Base-by-base conservation (phyloP, 2,797 vertebrate genomes). In the Cheirogaleus major region DNA sequence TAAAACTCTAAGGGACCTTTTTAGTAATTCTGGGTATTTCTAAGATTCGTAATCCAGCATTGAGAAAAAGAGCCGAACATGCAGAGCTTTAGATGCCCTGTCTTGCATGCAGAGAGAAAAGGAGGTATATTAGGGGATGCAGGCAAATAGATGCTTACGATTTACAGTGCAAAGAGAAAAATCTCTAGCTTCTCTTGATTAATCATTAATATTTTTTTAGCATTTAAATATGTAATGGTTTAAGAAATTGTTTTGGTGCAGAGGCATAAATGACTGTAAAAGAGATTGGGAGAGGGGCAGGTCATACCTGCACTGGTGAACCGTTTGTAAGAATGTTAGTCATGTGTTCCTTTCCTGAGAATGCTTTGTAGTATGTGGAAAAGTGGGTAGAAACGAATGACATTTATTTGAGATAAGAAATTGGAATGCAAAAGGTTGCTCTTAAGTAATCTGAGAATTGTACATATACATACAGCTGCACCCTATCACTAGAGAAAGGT, bases 171-270 rank as follows among this genome's bases (percentile, higher is more conserved):
- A 98, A 94, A 97, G 90, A 91, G 41, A 95, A 83, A 82, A 83
- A 52, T 63, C 97, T 97, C 92, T 92, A 80, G 76, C 97, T 97
- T 94, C 91, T 97, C 92, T 95, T 93, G n/a, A 92, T 23, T 52
- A n/a, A 15, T 59, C 55, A 30, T 55, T 84, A 59, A 35, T 38
- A 83, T 84, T 57, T 92, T 92, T 65, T 95, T 89, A 84, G 88
- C 97, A 92, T 97, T 83, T 69, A 97, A 97, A 95, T 98, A 96
- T 95, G 89, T 98, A 98, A 97, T 98, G 93, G 95, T 96, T 98
- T 88, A 92, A 97, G 98, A 96, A 96, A 98, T 97, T 98, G 95
- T 96, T 97, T 97, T 97, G 89, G 81, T 98, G 95, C 96, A 50
- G 50, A 96, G 96, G 96, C 97, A 73, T 95, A 94, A 70, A 11